Conservation (phyloP, 2,113 vertebrate genomes). For the Channa maculata region DNA sequence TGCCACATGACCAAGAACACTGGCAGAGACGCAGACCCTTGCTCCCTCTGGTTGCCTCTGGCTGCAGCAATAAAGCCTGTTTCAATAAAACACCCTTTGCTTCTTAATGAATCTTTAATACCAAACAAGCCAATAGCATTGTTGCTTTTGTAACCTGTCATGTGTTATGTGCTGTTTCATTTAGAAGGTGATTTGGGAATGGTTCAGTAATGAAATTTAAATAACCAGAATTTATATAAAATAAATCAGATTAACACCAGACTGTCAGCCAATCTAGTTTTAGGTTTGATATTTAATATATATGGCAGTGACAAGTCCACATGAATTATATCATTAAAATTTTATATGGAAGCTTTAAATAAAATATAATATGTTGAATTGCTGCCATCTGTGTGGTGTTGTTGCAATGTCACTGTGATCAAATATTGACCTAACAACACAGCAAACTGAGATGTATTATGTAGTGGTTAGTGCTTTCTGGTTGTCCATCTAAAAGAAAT, state of each 20-base stretch:
- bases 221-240: slow-evolving; percentile 28
- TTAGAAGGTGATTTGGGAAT: slow-evolving; percentile 34
- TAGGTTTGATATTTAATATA: not conserved
- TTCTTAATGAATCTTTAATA: slow-evolving; percentile 62
- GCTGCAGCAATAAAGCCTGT: slow-evolving; percentile 34
- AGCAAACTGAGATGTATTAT: slow-evolving; percentile 17
- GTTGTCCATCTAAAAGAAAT: slow-evolving; percentile 9
- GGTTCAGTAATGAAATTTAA: slow-evolving; percentile 46
- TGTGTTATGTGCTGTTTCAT: slow-evolving; percentile 31
- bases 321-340: slow-evolving; percentile 9
- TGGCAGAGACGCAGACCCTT: slow-evolving; percentile 43
- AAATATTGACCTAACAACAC: slow-evolving; percentile 26
- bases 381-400: not conserved
- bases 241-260: slow-evolving; percentile 20
- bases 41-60: slow-evolving; percentile 29
- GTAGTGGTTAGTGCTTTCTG: not conserved
- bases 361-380: not conserved
- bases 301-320: not conserved
- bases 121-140: slow-evolving; percentile 27
- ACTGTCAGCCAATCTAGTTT: not conserved
- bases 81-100: slow-evolving; percentile 25
- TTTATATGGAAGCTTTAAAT: no score
- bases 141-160: slow-evolving; percentile 19
- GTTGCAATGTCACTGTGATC: slow-evolving; percentile 10
- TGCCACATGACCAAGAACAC: slow-evolving; percentile 12